Conservation (phyloP, 2,888 invertebrate genomes). For the Octonoba sinensis region DNA sequence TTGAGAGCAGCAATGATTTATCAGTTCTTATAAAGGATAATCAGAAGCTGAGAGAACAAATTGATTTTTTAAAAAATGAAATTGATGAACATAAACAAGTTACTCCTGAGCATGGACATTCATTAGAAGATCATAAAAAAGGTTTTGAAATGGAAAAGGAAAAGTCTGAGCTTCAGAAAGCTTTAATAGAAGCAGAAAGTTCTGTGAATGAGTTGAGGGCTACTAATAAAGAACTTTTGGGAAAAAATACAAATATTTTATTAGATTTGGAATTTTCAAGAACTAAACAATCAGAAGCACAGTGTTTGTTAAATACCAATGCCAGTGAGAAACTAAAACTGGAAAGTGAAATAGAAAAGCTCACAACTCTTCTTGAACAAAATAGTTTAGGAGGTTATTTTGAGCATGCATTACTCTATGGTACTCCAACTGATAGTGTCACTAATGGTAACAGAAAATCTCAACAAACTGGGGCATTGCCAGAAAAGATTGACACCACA, state of each 20-base stretch:
- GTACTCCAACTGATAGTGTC: constrained; percentile 30
- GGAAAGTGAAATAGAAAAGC: constrained; percentile 30
- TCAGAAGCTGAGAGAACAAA: constrained; percentile 20
- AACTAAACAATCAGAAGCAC: neutral
- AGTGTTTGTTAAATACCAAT: neutral
- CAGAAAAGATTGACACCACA: neutral
- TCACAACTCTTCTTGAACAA: constrained; percentile 3
- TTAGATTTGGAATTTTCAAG: neutral
- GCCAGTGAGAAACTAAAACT: constrained; percentile 14
- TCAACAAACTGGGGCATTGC: neutral
- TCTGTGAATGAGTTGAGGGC: constrained; percentile 3
- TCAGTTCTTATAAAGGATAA: constrained; percentile 28
- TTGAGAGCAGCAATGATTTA: constrained; percentile 6
- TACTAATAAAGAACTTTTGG: constrained; percentile 6
- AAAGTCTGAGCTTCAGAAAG: constrained; percentile 1
- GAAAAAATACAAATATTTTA: constrained; percentile 9
- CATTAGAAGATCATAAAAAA: neutral
- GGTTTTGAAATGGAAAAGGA: constrained; percentile 4
- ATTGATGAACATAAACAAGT: constrained; percentile 12
- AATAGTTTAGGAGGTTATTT: constrained; percentile 23
- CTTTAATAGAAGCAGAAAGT: neutral
- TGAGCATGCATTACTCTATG: constrained; percentile 47
- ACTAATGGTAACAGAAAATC: neutral
- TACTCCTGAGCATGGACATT: neutral
- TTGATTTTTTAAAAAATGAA: constrained; percentile 16